These are phyloP conservation scores for Sebastes paucispinis DNA, from an alignment of 2,797 vertebrate genomes.

Conservation along the genomic window DNA sequence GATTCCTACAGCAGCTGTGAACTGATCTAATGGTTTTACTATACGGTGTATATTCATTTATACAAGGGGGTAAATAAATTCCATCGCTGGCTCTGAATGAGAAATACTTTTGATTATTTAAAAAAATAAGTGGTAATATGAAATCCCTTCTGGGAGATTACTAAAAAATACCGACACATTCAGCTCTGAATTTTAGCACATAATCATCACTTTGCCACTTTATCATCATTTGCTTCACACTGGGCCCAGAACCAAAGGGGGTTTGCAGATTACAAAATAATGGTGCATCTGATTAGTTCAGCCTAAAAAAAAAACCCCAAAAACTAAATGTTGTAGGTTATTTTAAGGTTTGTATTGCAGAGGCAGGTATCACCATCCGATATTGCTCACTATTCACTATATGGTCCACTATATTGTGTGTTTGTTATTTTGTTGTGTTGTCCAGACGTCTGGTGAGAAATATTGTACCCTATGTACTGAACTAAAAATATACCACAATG, in stretches of 20 bases:
- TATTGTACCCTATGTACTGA: not conserved
- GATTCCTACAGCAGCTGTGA: not conserved
- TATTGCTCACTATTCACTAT: not conserved
- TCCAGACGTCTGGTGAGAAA: not conserved
- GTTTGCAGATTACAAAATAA: not conserved
- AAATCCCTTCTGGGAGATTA: slow-evolving; percentile 2
- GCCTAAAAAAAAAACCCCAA: not conserved
- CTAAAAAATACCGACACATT: not conserved
- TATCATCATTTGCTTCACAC: slow-evolving; percentile 37
- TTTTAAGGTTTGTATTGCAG: not conserved
- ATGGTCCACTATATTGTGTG: not conserved
- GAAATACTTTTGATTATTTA: not conserved
- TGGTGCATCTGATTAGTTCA: not conserved
- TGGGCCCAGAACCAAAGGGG: slow-evolving; percentile 5
- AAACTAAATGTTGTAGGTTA: not conserved
- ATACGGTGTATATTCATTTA: not conserved
- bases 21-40: not conserved
- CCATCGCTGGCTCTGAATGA: not conserved
- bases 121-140: not conserved
- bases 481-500: not conserved
- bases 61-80: not conserved
- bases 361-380: not conserved
- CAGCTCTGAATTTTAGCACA: slow-evolving; percentile 16
- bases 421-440: not conserved
- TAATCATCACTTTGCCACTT: slow-evolving; percentile 28